Base-by-base conservation (phyloP, 2,797 vertebrate species). In the Champsocephalus esox region DNA sequence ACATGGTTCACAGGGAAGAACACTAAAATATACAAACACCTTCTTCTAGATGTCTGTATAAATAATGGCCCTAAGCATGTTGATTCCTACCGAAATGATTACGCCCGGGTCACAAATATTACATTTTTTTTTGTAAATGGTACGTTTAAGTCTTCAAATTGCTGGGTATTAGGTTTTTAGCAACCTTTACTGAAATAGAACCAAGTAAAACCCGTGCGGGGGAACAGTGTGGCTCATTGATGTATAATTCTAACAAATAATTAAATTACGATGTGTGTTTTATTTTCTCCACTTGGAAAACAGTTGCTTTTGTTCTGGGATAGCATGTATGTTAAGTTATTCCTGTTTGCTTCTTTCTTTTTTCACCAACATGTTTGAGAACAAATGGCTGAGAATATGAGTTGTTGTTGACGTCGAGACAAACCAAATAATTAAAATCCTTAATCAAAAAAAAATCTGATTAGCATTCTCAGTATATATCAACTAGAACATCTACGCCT, bases 381-480 rank as follows among this genome's bases (percentile, higher is more conserved):
- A 5, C 28, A 28, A 28, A 28, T 28, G 28, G 28, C 28, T 28
- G 28, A 28, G 28, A 28, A 5, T 56, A 32, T 44, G 9, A 60
- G 28, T 58, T 24, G 60, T 21, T 52, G 28, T 66, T 66, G 12
- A 44, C 8, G 24, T 45, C 0, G 14, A 68, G 3, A 56, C 67
- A 75, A 12, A 43, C 24, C 5, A 48, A 12, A 16, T 7, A 65
- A 64, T 54, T 32, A 60, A 64, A 77, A 56, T 44, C 12, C 24
- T 41, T 21, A 3, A 16, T 10, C 3, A 34, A 13, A 65, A n/a
- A 64, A 32, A 11, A 12, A 0, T 3, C 32, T 9, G 32, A 67
- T 45, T 58, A 48, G 12, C 12, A 38, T 41, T 38, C 24, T n/a
- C 4, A 12, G 17, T 41, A 63, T 19, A 51, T 41, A 45, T 12